These are phyloP conservation scores for Rhopalosiphum padi DNA, from an alignment of 1,140 invertebrate species.

Conservation along the genomic window DNA sequence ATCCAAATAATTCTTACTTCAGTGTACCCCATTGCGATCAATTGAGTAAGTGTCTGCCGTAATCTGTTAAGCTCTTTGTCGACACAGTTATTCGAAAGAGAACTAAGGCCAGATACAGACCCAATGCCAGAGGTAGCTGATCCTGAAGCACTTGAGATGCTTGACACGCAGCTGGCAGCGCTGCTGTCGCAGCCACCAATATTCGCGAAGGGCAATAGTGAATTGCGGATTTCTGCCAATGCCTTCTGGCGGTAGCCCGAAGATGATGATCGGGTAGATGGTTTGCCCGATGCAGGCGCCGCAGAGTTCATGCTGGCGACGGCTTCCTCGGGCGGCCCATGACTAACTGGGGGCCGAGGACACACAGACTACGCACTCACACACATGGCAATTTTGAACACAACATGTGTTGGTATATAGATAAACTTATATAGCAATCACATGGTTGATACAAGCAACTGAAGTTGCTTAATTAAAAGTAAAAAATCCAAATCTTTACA, in stretches of 20 bases:
- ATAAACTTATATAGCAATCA: slow-evolving; percentile 7
- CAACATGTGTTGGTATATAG: neutral
- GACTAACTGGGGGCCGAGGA: slow-evolving; percentile 56
- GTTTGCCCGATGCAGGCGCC: slow-evolving; percentile 68
- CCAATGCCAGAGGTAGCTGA: slow-evolving; percentile 70
- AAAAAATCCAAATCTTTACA: neutral
- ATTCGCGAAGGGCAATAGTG: slow-evolving; percentile 83
- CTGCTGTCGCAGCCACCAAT: slow-evolving; percentile 68
- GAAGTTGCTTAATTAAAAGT: neutral
- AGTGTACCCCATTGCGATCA: slow-evolving; percentile 72
- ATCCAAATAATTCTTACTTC: slow-evolving; percentile 66
- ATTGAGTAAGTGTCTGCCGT: slow-evolving; percentile 69
- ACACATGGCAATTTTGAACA: slow-evolving; percentile 19
- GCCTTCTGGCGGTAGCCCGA: slow-evolving; percentile 87
- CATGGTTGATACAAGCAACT: slow-evolving; percentile 34
- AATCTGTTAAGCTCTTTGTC: slow-evolving; percentile 64
- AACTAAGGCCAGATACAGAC: slow-evolving; percentile 72
- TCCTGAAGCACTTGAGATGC: slow-evolving; percentile 66
- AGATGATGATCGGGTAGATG: slow-evolving; percentile 76
- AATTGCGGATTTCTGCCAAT: slow-evolving; percentile 85
- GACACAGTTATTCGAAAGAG: slow-evolving; percentile 64
- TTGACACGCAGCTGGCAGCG: slow-evolving; percentile 77
- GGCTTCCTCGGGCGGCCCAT: slow-evolving; percentile 69
- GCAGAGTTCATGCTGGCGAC: slow-evolving; percentile 72
- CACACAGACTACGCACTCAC: slow-evolving; percentile 41